phyloP scores from a whole-genome alignment of 2,797 vertebrate genomes.

The Ctenopoma multispine region DNA sequence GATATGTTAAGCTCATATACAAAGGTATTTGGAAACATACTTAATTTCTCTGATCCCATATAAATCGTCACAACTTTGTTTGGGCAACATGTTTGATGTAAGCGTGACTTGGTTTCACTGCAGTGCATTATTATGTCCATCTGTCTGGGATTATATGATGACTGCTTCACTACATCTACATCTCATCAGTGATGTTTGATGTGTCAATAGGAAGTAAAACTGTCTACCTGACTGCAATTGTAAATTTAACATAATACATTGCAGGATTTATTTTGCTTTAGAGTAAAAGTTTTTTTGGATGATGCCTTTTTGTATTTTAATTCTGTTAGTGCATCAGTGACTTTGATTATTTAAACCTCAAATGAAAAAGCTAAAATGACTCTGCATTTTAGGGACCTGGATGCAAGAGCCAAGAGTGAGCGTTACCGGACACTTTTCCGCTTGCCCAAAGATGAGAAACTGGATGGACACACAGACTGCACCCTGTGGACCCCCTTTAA shows the following conservation, averaged over 20 bases:
- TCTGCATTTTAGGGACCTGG: conserved; percentile 88
- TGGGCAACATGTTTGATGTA: conserved; percentile 1
- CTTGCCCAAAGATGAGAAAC: conserved; percentile 95
- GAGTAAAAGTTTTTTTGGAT: too few relatives aligned
- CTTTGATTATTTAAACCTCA: not conserved
- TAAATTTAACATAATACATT: not conserved
- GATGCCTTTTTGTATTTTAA: not conserved
- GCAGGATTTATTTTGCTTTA: too few relatives aligned
- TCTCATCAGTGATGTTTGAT: too few relatives aligned
- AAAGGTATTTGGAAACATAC: too few relatives aligned
- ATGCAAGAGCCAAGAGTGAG: conserved; percentile 96
- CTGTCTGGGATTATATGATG: not conserved
- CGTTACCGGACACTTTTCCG: conserved; percentile 94
- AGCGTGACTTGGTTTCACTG: conserved; percentile 11
- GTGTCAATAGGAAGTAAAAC: not conserved
- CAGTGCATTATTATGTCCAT: too few relatives aligned
- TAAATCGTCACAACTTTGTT: not conserved
- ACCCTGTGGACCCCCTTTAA: conserved; percentile 98
- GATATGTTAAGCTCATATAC: not conserved
- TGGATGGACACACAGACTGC: conserved; percentile 97
- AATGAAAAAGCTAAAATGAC: not conserved
- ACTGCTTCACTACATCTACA: not conserved
- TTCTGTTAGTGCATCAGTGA: not conserved
- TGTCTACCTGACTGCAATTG: not conserved
- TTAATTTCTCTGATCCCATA: too few relatives aligned